A percentile compares a stretch with the other conserved stretches of the same genome.
Evolutionary conservation across 2,113 vertebrate genomes (phyloP).

Genomic region (Lethenteron camtschaticum): DNA sequence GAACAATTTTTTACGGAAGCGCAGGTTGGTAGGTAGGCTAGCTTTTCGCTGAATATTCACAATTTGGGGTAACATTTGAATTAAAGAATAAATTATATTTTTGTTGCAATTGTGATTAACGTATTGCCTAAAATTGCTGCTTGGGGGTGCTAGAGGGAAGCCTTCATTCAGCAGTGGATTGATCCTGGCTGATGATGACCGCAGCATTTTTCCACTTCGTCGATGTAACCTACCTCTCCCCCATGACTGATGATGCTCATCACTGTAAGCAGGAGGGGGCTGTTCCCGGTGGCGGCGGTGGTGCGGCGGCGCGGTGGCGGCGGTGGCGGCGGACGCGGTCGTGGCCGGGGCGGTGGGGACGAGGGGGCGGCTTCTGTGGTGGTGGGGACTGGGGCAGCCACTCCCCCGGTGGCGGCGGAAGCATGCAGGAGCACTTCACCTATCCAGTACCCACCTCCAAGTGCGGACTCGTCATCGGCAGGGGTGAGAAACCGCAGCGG

Average conservation of each 20-base stretch:
- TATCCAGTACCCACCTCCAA: slow-evolving; percentile 89
- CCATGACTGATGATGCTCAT: not conserved
- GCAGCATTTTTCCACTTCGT: not conserved
- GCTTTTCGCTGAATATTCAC: no score
- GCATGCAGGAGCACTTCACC: slow-evolving; percentile 63
- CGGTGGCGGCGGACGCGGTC: slow-evolving; percentile 28
- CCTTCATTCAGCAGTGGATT: no score
- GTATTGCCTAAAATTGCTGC: no score
- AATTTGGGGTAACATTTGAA: no score
- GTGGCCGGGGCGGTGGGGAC: no score
- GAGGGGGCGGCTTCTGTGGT: no score
- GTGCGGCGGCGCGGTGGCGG: slow-evolving; percentile 27
- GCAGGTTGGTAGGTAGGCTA: no score
- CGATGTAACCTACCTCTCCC: not conserved
- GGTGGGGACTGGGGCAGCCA: slow-evolving; percentile 56
- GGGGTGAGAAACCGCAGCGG: slow-evolving; percentile 32
- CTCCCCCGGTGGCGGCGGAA: slow-evolving; percentile 23
- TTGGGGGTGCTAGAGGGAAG: no score
- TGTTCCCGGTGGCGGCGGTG: slow-evolving; percentile 34
- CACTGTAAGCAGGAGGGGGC: slow-evolving; percentile 47
- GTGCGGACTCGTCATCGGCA: slow-evolving; percentile 92
- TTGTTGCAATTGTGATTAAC: no score
- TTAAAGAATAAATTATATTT: no score
- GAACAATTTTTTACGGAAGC: no score
- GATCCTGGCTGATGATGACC: not conserved